Percentiles rank a stretch among this genome's conserved stretches.
Conservation (phyloP, 2,888 invertebrate species). For the Hipparchia sbordonii region DNA sequence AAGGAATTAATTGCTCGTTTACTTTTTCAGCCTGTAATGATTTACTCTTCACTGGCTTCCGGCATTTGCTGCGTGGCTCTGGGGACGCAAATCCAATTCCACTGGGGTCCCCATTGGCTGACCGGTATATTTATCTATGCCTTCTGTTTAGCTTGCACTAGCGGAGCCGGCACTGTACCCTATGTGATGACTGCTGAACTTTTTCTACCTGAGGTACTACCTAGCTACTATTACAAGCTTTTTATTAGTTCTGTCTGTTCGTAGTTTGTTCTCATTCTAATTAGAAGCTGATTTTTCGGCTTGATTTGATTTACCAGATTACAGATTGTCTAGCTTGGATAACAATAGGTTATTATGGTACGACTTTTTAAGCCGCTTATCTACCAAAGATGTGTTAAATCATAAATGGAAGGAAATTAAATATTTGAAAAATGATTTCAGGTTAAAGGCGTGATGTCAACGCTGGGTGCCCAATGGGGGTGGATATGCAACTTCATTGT, state of each 20-base stretch:
- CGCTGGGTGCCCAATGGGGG: constrained; percentile 58
- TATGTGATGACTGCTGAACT: constrained; percentile 57
- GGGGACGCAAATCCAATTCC: constrained; percentile 57
- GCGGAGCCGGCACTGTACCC: constrained; percentile 63
- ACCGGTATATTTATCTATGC: constrained; percentile 54
- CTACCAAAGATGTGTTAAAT: too few relatives aligned
- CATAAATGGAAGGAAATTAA: too few relatives aligned
- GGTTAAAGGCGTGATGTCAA: constrained; percentile 57
- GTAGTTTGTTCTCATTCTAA: too few relatives aligned
- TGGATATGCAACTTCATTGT: constrained; percentile 58
- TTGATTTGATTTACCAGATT: too few relatives aligned
- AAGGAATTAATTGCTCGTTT: not conserved
- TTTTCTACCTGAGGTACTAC: constrained; percentile 61
- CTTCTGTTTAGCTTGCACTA: constrained; percentile 50
- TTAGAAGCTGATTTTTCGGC: too few relatives aligned
- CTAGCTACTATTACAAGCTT: too few relatives aligned
- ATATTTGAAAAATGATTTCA: constrained; percentile 37
- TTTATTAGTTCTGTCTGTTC: too few relatives aligned
- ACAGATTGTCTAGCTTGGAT: too few relatives aligned
- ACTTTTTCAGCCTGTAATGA: constrained; percentile 55
- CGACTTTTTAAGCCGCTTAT: too few relatives aligned
- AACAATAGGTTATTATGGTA: too few relatives aligned
- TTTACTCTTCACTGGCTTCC: constrained; percentile 51
- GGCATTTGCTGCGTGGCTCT: constrained; percentile 52
- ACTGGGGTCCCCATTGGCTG: constrained; percentile 60